phyloP scores from a whole-genome alignment of 2,113 vertebrate species.

The Heliornis fulica region DNA sequence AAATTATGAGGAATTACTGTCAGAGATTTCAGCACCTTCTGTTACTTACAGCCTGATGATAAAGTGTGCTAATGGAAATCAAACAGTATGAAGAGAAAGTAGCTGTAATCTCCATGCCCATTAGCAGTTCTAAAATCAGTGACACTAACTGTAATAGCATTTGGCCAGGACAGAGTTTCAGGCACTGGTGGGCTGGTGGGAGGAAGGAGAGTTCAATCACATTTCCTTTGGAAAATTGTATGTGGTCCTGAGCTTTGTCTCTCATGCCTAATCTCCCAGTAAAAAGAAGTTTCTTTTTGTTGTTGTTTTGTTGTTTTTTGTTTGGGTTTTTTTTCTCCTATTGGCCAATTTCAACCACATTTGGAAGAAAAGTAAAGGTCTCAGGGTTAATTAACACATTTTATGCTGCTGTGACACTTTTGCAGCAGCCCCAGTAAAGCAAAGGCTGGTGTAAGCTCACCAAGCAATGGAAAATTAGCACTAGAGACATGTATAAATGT shows the following conservation, averaged over 20 bases:
- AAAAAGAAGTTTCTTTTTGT: background rate
- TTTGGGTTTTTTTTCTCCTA: background rate
- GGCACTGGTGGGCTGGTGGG: background rate
- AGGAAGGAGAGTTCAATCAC: background rate
- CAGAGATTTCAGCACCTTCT: background rate
- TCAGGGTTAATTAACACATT: background rate
- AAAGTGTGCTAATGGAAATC: background rate
- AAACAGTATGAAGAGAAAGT: background rate
- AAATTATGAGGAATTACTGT: conserved; percentile 6
- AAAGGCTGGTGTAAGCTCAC: background rate
- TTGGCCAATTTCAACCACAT: background rate
- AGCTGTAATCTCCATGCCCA: background rate
- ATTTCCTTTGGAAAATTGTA: background rate
- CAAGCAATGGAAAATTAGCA: background rate
- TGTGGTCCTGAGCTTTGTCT: background rate
- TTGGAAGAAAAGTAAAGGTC: background rate
- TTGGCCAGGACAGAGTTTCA: background rate
- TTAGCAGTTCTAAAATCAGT: background rate
- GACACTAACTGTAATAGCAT: background rate
- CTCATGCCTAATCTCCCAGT: background rate
- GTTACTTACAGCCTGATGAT: background rate
- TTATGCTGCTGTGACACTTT: background rate
- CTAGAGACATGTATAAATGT: background rate
- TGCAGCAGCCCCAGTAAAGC: background rate
- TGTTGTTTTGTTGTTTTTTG: background rate